Base-by-base conservation (phyloP, 2,797 vertebrate species). In the Neostethus bicornis region DNA sequence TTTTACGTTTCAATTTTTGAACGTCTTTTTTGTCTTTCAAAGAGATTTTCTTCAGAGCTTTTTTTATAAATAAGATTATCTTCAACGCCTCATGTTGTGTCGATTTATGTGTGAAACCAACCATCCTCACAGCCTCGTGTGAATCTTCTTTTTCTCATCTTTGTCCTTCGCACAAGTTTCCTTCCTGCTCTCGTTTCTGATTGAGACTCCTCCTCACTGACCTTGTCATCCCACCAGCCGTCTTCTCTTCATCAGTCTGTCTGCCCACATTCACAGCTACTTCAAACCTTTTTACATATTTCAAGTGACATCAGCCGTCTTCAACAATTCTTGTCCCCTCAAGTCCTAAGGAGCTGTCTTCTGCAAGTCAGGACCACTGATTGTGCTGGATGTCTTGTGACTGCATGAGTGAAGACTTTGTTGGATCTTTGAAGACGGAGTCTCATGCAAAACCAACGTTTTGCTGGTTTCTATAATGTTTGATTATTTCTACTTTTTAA, bases 241-340 rank as follows among this genome's bases (percentile, higher is more conserved):
- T 58, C 57, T 51, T 54, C 57, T 75, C 53, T 70, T 80, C 73
- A 67, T 76, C 59, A 55, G 61, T 45, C 52, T 64, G 47, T 65
- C 75, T 50, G 25, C 70, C 61, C 52, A 52, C 60, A 67, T 67
- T 64, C 46, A 51, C 52, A 48, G 53, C 58, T 51, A 44, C 24
- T 68, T 13, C 52, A 69, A 65, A 58, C 51, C 50, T 80, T 57
- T 65, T 57, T 63, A 63, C 70, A 66, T 37, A 10, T 61, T 75
- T 75, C 48, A 74, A 61, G 37, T 75, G 64, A 75, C 78, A 73
- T 82, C 72, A 44, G 43, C 42, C 55, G 38, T 61, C 45, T 58
- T 51, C 23, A 73, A 69, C 34, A 26, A 44, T 28, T 39, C 4
- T 58, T 43, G 61, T 46, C 25, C 46, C 51, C 55, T 49, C 35